Evolutionary conservation across 2,888 invertebrate species (phyloP).

Genomic region (Synanthedon formicaeformis): DNA sequence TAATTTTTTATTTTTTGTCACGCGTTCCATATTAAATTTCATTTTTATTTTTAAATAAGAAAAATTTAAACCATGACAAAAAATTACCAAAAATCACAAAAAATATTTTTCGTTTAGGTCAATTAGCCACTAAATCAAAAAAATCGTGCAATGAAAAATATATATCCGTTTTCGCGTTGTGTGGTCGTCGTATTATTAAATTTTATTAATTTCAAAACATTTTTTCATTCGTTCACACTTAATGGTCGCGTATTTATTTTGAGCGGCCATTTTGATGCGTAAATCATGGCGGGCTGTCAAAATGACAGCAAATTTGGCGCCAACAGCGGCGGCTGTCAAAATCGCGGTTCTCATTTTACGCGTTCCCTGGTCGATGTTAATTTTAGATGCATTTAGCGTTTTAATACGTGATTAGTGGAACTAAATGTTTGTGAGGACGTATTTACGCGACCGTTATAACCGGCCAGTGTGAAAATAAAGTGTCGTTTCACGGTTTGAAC

Average conservation of each 20-base stretch:
- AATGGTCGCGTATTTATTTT: constrained; percentile 39
- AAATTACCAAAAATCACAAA: too few species aligned
- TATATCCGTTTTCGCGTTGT: constrained; percentile 30
- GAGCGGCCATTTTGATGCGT: constrained; percentile 27
- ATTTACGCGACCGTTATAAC: constrained; percentile 33
- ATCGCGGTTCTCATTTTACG: not conserved
- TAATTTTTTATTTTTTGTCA: too few species aligned
- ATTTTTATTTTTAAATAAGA: too few species aligned
- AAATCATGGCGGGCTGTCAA: constrained; percentile 43
- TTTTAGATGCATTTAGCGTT: constrained; percentile 25
- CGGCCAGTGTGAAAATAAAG: not conserved
- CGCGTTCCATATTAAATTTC: too few species aligned
- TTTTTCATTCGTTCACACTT: constrained; percentile 28
- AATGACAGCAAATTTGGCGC: constrained; percentile 52
- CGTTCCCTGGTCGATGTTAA: constrained; percentile 13
- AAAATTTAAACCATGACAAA: too few species aligned
- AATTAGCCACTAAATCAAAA: too few species aligned
- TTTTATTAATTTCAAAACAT: constrained; percentile 39
- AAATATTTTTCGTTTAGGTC: too few species aligned
- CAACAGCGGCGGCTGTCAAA: constrained; percentile 26
- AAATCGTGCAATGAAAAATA: constrained; percentile 3
- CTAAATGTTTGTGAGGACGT: constrained; percentile 31
- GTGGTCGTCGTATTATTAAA: constrained; percentile 39
- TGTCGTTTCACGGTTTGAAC: not conserved
- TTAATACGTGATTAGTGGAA: constrained; percentile 33